Percentiles rank a stretch among this genome's conserved stretches.
phyloP scores from a whole-genome alignment of 2,797 vertebrate species.

The Peromyscus melanophrys region DNA sequence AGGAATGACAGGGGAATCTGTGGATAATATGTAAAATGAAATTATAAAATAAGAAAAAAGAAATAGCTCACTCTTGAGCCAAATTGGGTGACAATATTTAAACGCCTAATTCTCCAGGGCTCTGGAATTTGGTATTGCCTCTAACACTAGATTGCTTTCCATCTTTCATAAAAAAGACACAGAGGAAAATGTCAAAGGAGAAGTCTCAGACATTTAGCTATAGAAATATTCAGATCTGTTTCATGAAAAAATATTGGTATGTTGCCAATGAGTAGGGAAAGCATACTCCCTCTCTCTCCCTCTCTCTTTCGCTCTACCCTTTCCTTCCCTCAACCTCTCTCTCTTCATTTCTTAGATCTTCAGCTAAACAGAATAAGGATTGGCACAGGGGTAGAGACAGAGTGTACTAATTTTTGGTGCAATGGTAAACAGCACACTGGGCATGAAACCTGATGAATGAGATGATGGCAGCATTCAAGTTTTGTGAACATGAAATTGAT shows the following conservation, averaged over 20 bases:
- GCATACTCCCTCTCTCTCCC: not conserved
- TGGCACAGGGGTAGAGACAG: not conserved
- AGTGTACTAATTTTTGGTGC: constrained; percentile 43
- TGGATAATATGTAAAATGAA: no score
- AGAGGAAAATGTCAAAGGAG: constrained; percentile 1
- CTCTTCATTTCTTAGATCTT: not conserved
- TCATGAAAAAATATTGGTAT: constrained; percentile 56
- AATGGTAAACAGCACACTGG: not conserved
- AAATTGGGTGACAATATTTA: constrained; percentile 30
- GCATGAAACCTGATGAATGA: constrained; percentile 4
- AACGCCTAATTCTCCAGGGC: not conserved
- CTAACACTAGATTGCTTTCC: not conserved
- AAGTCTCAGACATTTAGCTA: constrained; percentile 41
- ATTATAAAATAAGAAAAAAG: not conserved
- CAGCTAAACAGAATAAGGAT: not conserved
- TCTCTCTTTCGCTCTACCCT: not conserved
- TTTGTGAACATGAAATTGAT: constrained; percentile 43
- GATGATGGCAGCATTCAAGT: not conserved
- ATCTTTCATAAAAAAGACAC: constrained; percentile 21
- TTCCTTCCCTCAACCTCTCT: not conserved
- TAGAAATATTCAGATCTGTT: constrained; percentile 30
- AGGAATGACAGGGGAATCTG: no score
- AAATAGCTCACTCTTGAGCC: constrained; percentile 37
- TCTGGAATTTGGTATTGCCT: not conserved
- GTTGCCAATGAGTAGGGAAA: not conserved